Evolutionary conservation across 1,140 invertebrate species (phyloP).

Genomic region (Hylaeus anthracinus): DNA sequence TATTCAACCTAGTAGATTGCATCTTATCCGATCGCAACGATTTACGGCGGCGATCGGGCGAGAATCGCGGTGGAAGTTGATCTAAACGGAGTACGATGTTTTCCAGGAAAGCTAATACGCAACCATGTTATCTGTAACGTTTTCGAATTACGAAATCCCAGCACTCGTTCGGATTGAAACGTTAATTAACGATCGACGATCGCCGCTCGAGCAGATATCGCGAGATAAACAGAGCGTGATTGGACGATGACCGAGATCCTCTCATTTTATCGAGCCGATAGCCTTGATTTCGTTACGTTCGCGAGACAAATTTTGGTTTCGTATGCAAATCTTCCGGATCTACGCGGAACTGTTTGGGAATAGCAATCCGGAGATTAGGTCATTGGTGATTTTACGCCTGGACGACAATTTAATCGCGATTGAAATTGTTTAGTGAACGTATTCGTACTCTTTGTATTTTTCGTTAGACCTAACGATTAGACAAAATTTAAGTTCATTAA

Average conservation of each 20-base stretch:
- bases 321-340: not conserved
- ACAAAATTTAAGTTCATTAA: too few species aligned
- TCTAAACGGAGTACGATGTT: not conserved
- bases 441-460: too few species aligned
- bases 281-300: not conserved
- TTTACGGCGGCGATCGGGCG: not conserved
- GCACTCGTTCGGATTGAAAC: conserved; percentile 21
- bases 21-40: too few species aligned
- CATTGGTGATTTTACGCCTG: not conserved
- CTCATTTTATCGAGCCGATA: not conserved
- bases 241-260: conserved; percentile 45
- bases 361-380: not conserved
- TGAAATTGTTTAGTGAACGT: too few species aligned
- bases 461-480: too few species aligned
- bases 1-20: too few species aligned
- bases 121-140: not conserved
- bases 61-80: not conserved
- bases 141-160: conserved; percentile 20
- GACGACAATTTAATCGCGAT: not conserved
- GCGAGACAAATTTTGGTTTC: not conserved
- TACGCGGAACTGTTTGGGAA: too few species aligned
- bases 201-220: not conserved
- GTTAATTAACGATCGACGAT: conserved; percentile 33
- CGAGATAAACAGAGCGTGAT: conserved; percentile 59
- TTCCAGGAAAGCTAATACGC: not conserved